Evolutionary conservation across 2,113 vertebrate species (phyloP), one percentile per base, ranked within the genome.

Genomic region (Actinemys pallida): DNA sequence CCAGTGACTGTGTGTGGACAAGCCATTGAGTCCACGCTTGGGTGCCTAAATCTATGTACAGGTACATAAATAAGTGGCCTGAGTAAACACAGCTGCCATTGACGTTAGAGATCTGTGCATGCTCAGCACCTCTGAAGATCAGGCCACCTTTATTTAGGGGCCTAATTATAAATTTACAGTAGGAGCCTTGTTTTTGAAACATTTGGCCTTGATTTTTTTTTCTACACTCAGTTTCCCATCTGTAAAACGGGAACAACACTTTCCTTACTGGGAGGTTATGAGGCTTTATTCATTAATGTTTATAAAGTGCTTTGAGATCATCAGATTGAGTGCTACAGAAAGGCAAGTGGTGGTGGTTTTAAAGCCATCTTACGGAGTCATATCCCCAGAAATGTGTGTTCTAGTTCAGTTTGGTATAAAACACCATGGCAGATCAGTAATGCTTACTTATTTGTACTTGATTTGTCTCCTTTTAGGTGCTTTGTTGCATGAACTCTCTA

Each of bases 401-500:
- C 75, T 42, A 81, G 12, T 76, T 45, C 39, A n/a, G 47, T 42
- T 69, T 59, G 45, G 27, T 5, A 25, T 50, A 49, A 75, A 42
- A 45, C 24, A 27, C 42, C 27, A 25, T n/a, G 35, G 35, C 17
- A 20, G 8, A 69, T 19, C 35, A 19, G 35, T 19, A 39, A 39
- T 8, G 13, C 35, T n/a, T n/a, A 19, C 65, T 72, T 50, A 45
- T 69, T 31, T 6, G 76, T 19, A 10, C 22, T 2, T 62, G 56
- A 0, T 2, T 9, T 83, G 0, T 96, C 75, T 94, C 92, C 76
- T 85, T 0, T 10, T 83, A 99, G 99, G 99, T 90, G 99, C 99
- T 97, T 98, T 99, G 83, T 98, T 99, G 97, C 99, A 99, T 19
- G 99, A 99, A 96, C 98, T 99, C 89, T 99, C 99, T 29, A 99